A percentile compares a stretch with the other conserved stretches of the same genome.
Conservation (phyloP, 1,140 invertebrate genomes). For the Bacillus rossius region DNA sequence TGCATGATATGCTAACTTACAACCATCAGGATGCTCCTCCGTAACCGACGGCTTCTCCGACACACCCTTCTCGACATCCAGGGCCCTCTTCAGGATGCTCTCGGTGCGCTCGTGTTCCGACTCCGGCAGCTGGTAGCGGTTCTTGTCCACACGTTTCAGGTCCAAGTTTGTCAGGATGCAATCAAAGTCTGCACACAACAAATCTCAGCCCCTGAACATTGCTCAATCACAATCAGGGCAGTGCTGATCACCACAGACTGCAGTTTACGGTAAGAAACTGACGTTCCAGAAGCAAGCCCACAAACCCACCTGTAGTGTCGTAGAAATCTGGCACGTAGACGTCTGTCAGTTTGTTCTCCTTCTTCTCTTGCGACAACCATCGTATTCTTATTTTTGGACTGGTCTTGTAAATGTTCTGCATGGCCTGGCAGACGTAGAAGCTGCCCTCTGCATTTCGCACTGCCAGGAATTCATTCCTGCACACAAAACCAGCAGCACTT, state of each 20-base stretch:
- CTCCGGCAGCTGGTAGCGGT: conserved; percentile 60
- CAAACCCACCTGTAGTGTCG: conserved; percentile 81
- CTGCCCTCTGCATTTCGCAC: conserved; percentile 82
- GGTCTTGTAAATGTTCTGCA: conserved; percentile 85
- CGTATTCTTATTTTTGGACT: conserved; percentile 78
- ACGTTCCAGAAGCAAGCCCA: no score
- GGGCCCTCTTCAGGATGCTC: conserved; percentile 77
- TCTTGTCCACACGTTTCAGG: conserved; percentile 65
- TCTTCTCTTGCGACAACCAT: conserved; percentile 76
- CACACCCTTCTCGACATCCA: conserved; percentile 73
- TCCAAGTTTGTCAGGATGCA: conserved; percentile 83
- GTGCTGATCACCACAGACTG: no score
- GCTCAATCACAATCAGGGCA: no score
- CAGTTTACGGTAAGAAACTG: no score
- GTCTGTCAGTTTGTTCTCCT: conserved; percentile 53
- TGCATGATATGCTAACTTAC: no score
- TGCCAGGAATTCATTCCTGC: conserved; percentile 81
- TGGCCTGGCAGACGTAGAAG: conserved; percentile 86
- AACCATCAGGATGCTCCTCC: conserved; percentile 79
- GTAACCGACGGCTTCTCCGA: conserved; percentile 58
- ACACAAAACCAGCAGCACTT: conserved; percentile 32
- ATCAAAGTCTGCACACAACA: conserved; percentile 66
- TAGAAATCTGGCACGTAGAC: conserved; percentile 87
- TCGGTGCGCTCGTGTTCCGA: conserved; percentile 69
- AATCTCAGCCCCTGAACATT: no score